Evolutionary conservation across 2,797 vertebrate species (phyloP).

Genomic region (Gymnothorax javanicus): DNA sequence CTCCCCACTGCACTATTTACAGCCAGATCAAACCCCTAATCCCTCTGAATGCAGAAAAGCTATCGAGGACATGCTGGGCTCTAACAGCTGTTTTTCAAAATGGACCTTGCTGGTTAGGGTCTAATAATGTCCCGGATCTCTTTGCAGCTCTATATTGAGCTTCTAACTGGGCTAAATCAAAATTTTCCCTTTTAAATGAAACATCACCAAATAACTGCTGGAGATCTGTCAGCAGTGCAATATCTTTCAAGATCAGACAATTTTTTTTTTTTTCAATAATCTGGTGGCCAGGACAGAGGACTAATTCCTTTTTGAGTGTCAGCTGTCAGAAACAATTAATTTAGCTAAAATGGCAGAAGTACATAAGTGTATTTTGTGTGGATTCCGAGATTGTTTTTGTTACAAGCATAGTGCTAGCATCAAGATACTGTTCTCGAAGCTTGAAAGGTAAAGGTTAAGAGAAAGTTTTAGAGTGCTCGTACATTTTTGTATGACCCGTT

Average conservation of each 20-base stretch:
- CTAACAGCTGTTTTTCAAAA: constrained; percentile 49
- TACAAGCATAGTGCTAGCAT: neutral
- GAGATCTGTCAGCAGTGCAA: neutral
- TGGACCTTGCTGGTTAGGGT: constrained; percentile 30
- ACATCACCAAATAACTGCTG: neutral
- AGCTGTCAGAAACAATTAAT: neutral
- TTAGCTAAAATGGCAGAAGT: neutral
- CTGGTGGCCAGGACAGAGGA: neutral
- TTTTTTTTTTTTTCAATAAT: neutral
- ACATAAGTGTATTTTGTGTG: neutral
- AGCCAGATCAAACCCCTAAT: constrained; percentile 19
- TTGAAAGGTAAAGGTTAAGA: neutral
- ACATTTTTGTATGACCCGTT: neutral
- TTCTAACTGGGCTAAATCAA: constrained; percentile 15
- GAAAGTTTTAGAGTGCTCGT: neutral
- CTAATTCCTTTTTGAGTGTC: neutral
- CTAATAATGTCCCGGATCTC: constrained; percentile 33
- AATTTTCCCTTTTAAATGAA: constrained; percentile 14
- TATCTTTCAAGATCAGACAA: neutral
- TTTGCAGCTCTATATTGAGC: constrained; percentile 13
- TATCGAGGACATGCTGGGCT: constrained; percentile 24
- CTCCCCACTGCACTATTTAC: neutral
- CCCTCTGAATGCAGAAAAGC: constrained; percentile 29
- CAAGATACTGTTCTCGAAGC: too few species aligned
- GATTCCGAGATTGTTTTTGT: too few species aligned